These are phyloP conservation scores for Scrobipalpa costella DNA, from an alignment of 2,888 invertebrate species.

Conservation along the genomic window DNA sequence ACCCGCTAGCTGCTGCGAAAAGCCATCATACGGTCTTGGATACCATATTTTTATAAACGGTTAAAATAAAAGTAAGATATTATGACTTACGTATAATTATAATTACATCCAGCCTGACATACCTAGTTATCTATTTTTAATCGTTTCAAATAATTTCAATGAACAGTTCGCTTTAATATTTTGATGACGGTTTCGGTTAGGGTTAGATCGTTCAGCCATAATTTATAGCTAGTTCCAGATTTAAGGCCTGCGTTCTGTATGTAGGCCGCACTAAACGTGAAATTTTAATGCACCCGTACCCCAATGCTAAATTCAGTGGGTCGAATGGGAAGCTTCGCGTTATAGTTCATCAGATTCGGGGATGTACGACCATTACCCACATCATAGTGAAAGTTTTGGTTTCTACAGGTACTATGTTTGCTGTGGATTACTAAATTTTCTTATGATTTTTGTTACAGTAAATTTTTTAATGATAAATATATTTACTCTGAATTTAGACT, in stretches of 20 bases:
- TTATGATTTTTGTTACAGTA: neutral
- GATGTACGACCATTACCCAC: neutral
- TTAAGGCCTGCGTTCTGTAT: conserved; percentile 14
- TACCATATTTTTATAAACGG: too few relatives aligned
- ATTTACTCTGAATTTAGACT: too few relatives aligned
- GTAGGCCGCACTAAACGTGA: conserved; percentile 8
- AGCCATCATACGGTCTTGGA: too few relatives aligned
- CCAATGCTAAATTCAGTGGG: conserved; percentile 11
- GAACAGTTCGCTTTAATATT: conserved; percentile 2
- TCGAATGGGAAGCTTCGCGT: neutral
- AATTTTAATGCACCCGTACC: conserved; percentile 18
- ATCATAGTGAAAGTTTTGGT: neutral
- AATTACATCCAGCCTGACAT: too few relatives aligned
- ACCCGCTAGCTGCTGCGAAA: too few relatives aligned
- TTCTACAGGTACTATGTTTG: neutral
- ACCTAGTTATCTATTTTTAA: neutral
- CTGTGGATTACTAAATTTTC: neutral
- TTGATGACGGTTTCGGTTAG: conserved; percentile 13
- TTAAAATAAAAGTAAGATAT: too few relatives aligned
- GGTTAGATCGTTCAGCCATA: conserved; percentile 14
- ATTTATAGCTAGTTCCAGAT: conserved; percentile 23
- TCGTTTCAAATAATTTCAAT: neutral
- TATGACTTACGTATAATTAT: too few relatives aligned
- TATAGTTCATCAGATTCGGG: conserved; percentile 9
- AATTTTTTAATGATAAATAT: too few relatives aligned